phyloP scores from a whole-genome alignment of 2,888 invertebrate species.

The Phlogophora meticulosa region DNA sequence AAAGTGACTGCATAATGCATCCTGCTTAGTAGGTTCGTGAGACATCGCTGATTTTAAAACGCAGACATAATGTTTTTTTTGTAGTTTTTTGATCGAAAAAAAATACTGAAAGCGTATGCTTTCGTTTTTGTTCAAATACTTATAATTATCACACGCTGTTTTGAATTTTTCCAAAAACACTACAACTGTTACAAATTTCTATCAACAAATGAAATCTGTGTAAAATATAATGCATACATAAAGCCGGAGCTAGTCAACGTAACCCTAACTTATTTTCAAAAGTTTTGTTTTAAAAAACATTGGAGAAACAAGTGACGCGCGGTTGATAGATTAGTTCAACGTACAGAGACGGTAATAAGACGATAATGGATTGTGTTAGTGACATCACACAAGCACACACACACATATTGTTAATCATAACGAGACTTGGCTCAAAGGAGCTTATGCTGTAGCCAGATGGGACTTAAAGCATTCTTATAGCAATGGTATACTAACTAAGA shows the following conservation, averaged over 20 bases:
- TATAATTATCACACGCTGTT: background rate
- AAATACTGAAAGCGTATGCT: background rate
- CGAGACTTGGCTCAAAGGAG: conserved; percentile 28
- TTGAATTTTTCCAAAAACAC: background rate
- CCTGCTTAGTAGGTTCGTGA: conserved; percentile 52
- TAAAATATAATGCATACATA: background rate
- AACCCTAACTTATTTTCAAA: conserved; percentile 32
- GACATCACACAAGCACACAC: conserved; percentile 28
- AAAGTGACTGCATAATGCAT: conserved; percentile 71
- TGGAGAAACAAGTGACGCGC: conserved; percentile 54
- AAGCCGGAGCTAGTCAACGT: background rate
- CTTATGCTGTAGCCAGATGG: conserved; percentile 41
- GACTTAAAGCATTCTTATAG: conserved; percentile 28
- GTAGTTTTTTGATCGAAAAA: conserved; percentile 11
- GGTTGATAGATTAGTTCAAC: conserved; percentile 54
- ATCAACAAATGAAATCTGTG: background rate
- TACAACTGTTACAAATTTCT: conserved; percentile 3
- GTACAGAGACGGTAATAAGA: conserved; percentile 30
- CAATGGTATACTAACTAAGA: conserved; percentile 24
- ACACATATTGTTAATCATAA: conserved; percentile 39
- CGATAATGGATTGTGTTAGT: conserved; percentile 48
- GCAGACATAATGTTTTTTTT: background rate
- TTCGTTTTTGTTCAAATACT: no score
- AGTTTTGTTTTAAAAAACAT: conserved; percentile 29
- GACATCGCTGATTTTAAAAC: conserved; percentile 40